phyloP scores from a whole-genome alignment of 2,113 vertebrate genomes.

The Passer domesticus region DNA sequence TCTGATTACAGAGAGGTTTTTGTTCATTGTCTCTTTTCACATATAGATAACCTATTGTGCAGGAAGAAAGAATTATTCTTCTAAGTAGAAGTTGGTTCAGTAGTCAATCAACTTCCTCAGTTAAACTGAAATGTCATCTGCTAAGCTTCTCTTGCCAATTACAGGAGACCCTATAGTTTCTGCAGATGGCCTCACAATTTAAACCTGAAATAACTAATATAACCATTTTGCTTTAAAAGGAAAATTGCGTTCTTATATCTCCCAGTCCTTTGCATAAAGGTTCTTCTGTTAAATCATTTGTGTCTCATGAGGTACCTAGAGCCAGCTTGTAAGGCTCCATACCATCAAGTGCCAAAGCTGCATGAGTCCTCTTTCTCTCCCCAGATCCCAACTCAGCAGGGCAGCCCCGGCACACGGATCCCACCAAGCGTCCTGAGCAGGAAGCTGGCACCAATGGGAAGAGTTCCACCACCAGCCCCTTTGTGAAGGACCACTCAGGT shows the following conservation, averaged over 20 bases:
- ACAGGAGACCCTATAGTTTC: conserved; percentile 76
- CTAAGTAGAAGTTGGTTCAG: conserved; percentile 73
- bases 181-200: conserved; percentile 79
- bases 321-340: conserved; percentile 24
- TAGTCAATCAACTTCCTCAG: conserved; percentile 76
- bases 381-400: conserved; percentile 88
- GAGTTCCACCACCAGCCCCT: conserved; percentile 82
- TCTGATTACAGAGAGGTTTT: conserved; percentile 58
- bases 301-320: conserved; percentile 53
- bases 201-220: conserved; percentile 73
- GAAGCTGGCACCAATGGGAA: conserved; percentile 83
- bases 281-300: conserved; percentile 62
- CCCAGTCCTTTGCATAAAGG: conserved; percentile 68
- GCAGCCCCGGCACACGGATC: conserved; percentile 81
- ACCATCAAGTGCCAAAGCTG: background rate
- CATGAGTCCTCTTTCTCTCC: conserved; percentile 63
- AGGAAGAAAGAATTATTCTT: conserved; percentile 72
- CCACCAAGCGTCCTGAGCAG: conserved; percentile 85
- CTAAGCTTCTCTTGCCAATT: conserved; percentile 76
- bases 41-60: conserved; percentile 73
- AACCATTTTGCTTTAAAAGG: conserved; percentile 68
- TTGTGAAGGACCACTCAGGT: conserved; percentile 84
- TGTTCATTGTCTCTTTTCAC: conserved; percentile 67
- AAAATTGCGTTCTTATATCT: conserved; percentile 59
- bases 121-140: conserved; percentile 86